Base-by-base conservation (phyloP, 2,113 vertebrate genomes). In the Rallus limicola region DNA sequence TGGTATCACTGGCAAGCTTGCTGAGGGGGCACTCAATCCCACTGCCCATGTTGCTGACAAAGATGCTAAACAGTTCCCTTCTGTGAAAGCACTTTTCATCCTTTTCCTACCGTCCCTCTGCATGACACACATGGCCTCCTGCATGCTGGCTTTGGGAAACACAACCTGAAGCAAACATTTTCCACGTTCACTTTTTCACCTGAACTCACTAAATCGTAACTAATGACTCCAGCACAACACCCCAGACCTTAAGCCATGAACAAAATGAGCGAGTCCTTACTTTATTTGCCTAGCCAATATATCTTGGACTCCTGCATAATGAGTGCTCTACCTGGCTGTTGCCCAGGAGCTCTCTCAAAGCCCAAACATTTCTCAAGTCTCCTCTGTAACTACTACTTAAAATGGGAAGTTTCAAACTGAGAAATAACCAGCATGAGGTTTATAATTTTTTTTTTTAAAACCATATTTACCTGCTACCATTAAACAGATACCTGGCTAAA, bases 401-500 rank as follows among this genome's bases (percentile, higher is more conserved):
- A 84, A 84, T 19, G 18, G 16, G 46, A 84, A 60, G 2, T 68
- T 88, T 86, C 69, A 82, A 92, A 40, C 38, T 33, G 56, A 91
- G 69, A 75, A 86, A 71, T 24, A 63, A 19, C 20, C 79, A 10
- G 10, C 48, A 33, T 16, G 28, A 17, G 0, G 34, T 93, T 85
- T 60, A 80, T 24, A 16, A 26, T 3, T 7, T 24, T 31, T 50
- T 64, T 77, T 64, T 77, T 83, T 62, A 19, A 3, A 89, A 92
- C 52, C 29, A 25, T 92, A 81, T 92, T 92, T 93, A 85, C 81
- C 74, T 85, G 40, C 50, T 79, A 64, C 65, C 77, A 92, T 88
- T 89, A 89, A 91, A 79, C 10, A 86, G 53, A 53, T 55, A 64
- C 29, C 63, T 25, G 46, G 16, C 48, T 84, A 89, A 93, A 93